Evolutionary conservation across 2,888 invertebrate species (phyloP), one percentile per base, ranked within the genome.

Genomic region (Ametastegia equiseti): DNA sequence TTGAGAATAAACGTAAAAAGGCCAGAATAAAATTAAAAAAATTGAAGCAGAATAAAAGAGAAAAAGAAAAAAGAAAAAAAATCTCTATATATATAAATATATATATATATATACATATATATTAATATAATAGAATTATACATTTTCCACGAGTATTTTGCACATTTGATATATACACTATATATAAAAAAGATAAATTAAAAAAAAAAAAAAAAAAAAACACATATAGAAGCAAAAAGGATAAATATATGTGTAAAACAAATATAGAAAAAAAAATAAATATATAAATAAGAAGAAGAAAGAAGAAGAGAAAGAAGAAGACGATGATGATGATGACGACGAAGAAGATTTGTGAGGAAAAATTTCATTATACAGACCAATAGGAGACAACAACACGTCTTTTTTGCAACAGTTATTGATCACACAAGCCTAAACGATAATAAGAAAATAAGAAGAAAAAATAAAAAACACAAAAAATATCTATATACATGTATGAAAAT

Each of bases 61-160:
- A 7, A 11, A 11, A 30, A 60, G 42, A 47, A 50, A 54, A 69
- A 65, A 30, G 45, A 60, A 71, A 47, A 42, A 39, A 81, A 63
- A 19, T 36, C 33, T n/a, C 15, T 47, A 63, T 57, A 47, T 65
- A 19, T 9, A 9, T 19, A n/a, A 13, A 57, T 90, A 89, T 90
- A 88, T 84, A 89, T 87, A 85, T 85, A 86, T 83, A 82, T 87
- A 83, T 57, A 57, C 57, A 5, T 57, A 57, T 57, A 85, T 86
- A 87, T 84, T 83, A 84, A 57, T 30, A 57, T 27, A 27, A 57
- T 60, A 60, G 30, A 60, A 60, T 15, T 86, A 86, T 88, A 89
- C 87, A 87, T 91, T 91, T 91, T 91, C 89, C 90, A 91, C 90
- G 85, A 90, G 88, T 90, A 90, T 91, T 91, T 91, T 91, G 90